These are phyloP conservation scores for Penelope pileata DNA, from an alignment of 2,113 vertebrate genomes.

Conservation along the genomic window DNA sequence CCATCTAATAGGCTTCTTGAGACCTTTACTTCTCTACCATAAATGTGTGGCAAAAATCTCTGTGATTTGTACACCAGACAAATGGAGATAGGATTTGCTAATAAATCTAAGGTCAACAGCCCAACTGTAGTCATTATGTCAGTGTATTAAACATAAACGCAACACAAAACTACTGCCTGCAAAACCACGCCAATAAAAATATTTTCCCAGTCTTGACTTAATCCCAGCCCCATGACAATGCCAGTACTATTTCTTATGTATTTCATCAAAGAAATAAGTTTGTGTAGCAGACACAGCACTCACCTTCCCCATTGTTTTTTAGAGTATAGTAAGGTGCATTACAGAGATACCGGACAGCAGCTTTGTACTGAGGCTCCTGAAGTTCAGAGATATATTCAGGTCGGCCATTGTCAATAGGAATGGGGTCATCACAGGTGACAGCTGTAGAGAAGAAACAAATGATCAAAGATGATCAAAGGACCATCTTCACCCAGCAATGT, in stretches of 20 bases:
- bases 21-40: not conserved
- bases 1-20: not conserved
- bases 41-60: not conserved
- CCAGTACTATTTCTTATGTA: not conserved
- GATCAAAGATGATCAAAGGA: not conserved
- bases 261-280: not conserved
- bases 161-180: not conserved
- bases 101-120: not conserved
- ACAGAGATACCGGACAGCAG: constrained; percentile 65
- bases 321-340: constrained; percentile 73
- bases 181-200: not conserved
- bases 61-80: not conserved
- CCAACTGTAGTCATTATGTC: not conserved
- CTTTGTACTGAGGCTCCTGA: constrained; percentile 60
- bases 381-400: not conserved
- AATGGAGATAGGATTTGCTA: not conserved
- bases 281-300: not conserved
- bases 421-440: constrained; percentile 84
- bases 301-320: constrained; percentile 49
- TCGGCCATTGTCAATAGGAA: constrained; percentile 54
- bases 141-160: not conserved
- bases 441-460: constrained; percentile 63
- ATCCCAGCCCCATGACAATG: accelerated
- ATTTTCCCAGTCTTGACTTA: not conserved
- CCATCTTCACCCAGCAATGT: not conserved